These are phyloP conservation scores for Australoheros scitulus DNA, from an alignment of 2,113 vertebrate genomes.

Conservation along the genomic window DNA sequence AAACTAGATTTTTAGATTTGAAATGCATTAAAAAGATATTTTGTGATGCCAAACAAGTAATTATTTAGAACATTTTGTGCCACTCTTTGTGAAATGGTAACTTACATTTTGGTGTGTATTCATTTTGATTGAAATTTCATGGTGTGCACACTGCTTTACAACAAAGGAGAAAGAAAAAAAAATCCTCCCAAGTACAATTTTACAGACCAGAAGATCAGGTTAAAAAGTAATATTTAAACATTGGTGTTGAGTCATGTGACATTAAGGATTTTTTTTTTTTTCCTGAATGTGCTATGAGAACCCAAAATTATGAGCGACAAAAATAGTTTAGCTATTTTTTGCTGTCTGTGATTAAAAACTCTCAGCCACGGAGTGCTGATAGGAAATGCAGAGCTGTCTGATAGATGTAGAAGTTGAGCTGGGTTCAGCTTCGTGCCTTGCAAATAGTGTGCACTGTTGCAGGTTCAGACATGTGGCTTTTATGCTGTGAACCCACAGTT, in stretches of 20 bases:
- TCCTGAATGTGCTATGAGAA: constrained; percentile 34
- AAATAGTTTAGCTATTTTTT: not conserved
- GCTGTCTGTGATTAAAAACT: not conserved
- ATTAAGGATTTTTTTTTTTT: not conserved
- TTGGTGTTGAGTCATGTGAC: constrained; percentile 11
- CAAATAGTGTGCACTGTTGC: constrained; percentile 7
- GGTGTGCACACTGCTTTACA: not conserved
- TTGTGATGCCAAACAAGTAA: not conserved
- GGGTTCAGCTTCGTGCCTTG: constrained; percentile 56
- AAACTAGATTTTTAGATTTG: not conserved
- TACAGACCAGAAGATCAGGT: not conserved
- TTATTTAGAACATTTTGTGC: not conserved
- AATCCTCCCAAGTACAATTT: not conserved
- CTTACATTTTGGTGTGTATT: not conserved
- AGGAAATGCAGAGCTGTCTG: not conserved
- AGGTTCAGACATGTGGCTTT: constrained; percentile 13
- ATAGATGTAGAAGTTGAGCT: constrained; percentile 44
- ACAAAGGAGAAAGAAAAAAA: not conserved
- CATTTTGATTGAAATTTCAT: not conserved
- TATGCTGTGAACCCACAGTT: constrained; percentile 23
- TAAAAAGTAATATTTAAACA: not conserved
- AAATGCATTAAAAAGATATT: not conserved
- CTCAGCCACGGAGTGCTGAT: not conserved
- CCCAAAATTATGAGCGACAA: not conserved
- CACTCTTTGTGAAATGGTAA: not conserved